Conservation (phyloP, 2,888 invertebrate genomes). For the Dynastes maya region DNA sequence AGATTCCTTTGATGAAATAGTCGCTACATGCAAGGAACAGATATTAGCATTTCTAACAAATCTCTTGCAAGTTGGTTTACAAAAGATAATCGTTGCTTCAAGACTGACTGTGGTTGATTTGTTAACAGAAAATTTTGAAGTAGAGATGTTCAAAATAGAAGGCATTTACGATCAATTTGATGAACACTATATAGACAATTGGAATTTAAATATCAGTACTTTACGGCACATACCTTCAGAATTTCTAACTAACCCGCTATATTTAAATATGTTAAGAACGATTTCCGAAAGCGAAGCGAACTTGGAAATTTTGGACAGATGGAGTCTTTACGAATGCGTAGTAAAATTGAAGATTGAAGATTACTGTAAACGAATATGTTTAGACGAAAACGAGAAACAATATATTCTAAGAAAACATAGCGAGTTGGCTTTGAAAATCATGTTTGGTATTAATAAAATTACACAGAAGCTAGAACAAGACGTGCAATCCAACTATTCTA, state of each 20-base stretch:
- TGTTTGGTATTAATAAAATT: not conserved
- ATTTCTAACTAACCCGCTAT: not conserved
- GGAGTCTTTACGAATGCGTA: not conserved
- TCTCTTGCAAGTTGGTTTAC: not conserved
- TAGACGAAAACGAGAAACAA: not conserved
- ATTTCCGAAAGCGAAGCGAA: not conserved
- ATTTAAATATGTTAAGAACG: constrained; percentile 3
- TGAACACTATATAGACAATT: not conserved
- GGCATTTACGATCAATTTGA: not conserved
- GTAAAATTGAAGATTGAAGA: not conserved
- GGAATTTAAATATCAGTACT: not conserved
- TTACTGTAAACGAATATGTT: not conserved
- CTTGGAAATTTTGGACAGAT: not conserved
- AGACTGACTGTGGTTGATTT: not conserved
- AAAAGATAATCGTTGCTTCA: not conserved
- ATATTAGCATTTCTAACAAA: not conserved
- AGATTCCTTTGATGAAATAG: not conserved
- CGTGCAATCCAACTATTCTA: not conserved
- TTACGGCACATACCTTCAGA: not conserved
- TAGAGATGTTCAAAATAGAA: not conserved
- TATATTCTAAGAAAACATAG: not conserved
- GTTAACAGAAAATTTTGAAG: not conserved
- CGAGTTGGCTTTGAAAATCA: not conserved
- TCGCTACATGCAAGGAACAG: not conserved
- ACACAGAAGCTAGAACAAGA: not conserved